Conservation (phyloP, 2,888 invertebrate genomes). For the Ormyrus pomaceus region DNA sequence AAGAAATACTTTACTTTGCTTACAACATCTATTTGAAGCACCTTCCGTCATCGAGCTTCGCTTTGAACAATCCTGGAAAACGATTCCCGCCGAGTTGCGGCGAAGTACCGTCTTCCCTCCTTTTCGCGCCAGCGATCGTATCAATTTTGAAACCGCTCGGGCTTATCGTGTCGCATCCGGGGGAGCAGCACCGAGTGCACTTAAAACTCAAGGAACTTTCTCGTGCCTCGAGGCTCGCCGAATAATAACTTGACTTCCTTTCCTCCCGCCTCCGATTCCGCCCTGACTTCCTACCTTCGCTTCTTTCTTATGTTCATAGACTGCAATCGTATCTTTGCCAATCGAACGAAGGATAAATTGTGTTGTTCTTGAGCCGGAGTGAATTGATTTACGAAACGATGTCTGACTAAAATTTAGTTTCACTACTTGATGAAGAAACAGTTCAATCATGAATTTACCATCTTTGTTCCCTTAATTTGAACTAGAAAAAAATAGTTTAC, state of each 20-base stretch:
- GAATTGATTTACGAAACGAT: no score
- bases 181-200: constrained; percentile 52
- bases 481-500: no score
- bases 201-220: constrained; percentile 53
- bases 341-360: no score
- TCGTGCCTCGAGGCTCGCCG: constrained; percentile 15
- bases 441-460: no score
- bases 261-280: neutral
- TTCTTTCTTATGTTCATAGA: constrained; percentile 7
- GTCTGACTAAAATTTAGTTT: no score
- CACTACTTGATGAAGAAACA: no score
- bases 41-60: constrained; percentile 13
- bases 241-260: constrained; percentile 40
- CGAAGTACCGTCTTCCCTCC: neutral
- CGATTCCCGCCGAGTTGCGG: constrained; percentile 35
- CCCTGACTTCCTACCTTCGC: constrained; percentile 2
- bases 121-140: constrained; percentile 37
- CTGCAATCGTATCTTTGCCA: neutral
- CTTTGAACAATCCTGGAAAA: constrained; percentile 46
- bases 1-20: no score
- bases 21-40: neutral
- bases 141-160: constrained; percentile 47
- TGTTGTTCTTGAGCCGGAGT: no score
- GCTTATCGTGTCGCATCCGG: constrained; percentile 44
- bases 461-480: no score